phyloP scores from a whole-genome alignment of 2,113 vertebrate species.

The Mionectes macconnelli region DNA sequence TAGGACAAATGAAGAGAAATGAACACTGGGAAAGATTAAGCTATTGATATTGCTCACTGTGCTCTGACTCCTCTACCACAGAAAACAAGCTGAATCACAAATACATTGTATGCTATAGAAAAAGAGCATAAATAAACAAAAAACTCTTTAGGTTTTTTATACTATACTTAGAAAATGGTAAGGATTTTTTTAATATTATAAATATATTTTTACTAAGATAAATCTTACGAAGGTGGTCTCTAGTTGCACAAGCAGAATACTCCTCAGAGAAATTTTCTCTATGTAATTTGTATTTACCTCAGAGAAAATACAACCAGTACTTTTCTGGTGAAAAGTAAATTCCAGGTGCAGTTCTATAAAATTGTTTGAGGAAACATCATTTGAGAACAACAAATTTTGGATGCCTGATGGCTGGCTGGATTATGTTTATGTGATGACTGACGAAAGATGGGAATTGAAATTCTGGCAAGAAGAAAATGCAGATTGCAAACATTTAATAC shows the following conservation, averaged over 20 bases:
- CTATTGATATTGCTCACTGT: neutral
- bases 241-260: neutral
- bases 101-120: neutral
- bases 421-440: neutral
- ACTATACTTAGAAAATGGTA: neutral
- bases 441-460: neutral
- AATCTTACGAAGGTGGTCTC: neutral
- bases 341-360: neutral
- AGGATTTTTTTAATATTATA: neutral
- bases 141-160: neutral
- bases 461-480: neutral
- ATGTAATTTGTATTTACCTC: neutral
- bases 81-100: neutral
- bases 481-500: neutral
- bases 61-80: neutral
- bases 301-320: neutral
- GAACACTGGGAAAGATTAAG: neutral
- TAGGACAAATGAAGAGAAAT: neutral
- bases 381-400: neutral
- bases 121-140: accelerated
- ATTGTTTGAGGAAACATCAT: neutral
- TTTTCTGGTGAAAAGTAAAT: neutral
- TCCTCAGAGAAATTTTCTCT: neutral
- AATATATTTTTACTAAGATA: neutral
- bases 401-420: neutral